Evolutionary conservation across 2,113 vertebrate genomes (phyloP).

Genomic region (Solenodon paradoxus): DNA sequence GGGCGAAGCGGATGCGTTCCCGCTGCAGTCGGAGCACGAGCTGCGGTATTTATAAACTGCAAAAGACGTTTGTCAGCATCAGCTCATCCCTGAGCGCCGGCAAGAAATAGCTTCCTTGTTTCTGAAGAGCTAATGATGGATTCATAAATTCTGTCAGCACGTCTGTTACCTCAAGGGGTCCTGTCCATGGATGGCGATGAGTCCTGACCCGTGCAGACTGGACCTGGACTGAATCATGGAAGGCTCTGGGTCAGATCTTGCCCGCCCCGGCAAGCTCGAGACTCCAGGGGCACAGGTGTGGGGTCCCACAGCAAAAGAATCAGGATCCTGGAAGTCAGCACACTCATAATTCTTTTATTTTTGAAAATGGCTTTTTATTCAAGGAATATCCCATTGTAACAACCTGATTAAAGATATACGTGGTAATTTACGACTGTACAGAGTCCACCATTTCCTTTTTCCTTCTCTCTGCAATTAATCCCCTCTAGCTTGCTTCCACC

Average conservation of each 20-base stretch:
- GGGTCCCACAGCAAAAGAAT: not conserved
- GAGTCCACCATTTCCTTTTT: no score
- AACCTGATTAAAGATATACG: no score
- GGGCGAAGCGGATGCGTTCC: not conserved
- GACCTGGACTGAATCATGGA: not conserved
- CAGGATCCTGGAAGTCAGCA: fast-evolving
- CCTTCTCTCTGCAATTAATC: no score
- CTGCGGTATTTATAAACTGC: constrained; percentile 64
- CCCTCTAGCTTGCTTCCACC: no score
- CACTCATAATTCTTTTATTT: fast-evolving
- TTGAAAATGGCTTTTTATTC: no score
- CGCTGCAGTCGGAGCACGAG: constrained; percentile 35
- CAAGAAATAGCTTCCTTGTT: constrained; percentile 51
- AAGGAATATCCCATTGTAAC: no score
- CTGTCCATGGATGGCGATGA: not conserved
- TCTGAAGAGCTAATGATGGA: constrained; percentile 33
- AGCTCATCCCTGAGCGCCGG: not conserved
- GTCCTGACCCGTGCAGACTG: not conserved
- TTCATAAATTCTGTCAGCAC: constrained; percentile 51
- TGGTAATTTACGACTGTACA: no score
- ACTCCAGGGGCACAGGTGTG: not conserved
- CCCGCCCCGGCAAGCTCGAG: no score
- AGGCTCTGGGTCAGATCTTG: not conserved
- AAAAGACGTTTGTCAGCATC: constrained; percentile 58
- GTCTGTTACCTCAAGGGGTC: not conserved